phyloP scores from a whole-genome alignment of 1,140 invertebrate genomes.

The Mesaphorura yosii region DNA sequence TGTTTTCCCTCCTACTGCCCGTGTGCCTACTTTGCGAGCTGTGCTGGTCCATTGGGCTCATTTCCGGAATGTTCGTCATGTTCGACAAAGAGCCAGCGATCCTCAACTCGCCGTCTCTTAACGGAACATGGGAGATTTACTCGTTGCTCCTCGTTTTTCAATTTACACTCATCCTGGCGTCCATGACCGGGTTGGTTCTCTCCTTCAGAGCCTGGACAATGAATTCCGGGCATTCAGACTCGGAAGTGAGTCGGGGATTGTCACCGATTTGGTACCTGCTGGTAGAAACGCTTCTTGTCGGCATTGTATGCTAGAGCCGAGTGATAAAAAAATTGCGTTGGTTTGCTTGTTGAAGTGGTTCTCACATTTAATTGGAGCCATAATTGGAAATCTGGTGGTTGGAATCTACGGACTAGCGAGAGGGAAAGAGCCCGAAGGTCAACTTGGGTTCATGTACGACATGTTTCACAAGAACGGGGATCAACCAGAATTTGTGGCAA shows the following conservation, averaged over 20 bases:
- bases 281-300: conserved; percentile 2
- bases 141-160: conserved; percentile 14
- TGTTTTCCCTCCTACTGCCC: too few species aligned
- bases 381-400: not conserved
- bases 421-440: conserved; percentile 2
- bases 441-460: conserved; percentile 7
- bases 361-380: not conserved
- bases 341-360: not conserved
- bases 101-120: conserved; percentile 10
- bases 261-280: too few species aligned
- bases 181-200: conserved; percentile 13
- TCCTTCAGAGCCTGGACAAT: conserved; percentile 23
- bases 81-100: not conserved
- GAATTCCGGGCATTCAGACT: too few species aligned
- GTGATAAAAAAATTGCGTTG: not conserved
- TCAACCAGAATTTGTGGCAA: conserved; percentile 1
- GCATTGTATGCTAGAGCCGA: not conserved
- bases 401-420: not conserved
- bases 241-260: too few species aligned
- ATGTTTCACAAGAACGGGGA: conserved; percentile 1
- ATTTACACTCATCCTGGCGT: not conserved
- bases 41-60: not conserved
- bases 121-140: conserved; percentile 14
- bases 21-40: not conserved
- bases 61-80: conserved; percentile 1